A percentile compares a stretch with the other conserved stretches of the same genome.
These are phyloP conservation scores for Threskiornis aethiopicus DNA, from an alignment of 2,797 vertebrate genomes.

Conservation along the genomic window DNA sequence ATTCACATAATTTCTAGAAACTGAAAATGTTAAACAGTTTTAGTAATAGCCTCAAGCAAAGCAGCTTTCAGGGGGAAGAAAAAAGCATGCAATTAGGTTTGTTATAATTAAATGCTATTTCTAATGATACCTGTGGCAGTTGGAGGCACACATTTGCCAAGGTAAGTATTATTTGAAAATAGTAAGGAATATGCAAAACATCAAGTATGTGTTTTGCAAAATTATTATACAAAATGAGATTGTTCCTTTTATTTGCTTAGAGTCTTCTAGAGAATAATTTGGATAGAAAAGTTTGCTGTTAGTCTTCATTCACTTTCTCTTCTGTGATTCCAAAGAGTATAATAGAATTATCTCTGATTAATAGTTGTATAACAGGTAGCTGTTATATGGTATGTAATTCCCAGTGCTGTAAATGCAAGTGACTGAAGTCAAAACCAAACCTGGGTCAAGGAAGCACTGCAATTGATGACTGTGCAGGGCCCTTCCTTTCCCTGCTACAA, in stretches of 20 bases:
- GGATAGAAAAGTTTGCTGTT: neutral
- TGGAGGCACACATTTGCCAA: neutral
- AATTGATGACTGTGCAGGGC: accelerated
- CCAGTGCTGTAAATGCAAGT: neutral
- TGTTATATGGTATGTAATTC: neutral
- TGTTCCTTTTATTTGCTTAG: neutral
- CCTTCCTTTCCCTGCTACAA: neutral
- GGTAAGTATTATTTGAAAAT: neutral
- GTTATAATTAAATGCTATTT: neutral
- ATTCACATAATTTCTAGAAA: neutral
- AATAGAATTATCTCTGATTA: neutral
- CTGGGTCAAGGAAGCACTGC: neutral
- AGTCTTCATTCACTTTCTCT: neutral
- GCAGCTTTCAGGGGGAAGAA: neutral
- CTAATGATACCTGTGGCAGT: neutral
- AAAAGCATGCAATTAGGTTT: neutral
- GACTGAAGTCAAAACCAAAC: neutral
- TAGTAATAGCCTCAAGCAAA: neutral
- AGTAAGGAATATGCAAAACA: neutral
- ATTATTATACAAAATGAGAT: neutral
- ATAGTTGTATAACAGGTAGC: neutral
- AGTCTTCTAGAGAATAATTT: neutral
- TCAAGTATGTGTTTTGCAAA: neutral
- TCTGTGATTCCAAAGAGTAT: neutral
- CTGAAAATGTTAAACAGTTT: neutral